A percentile compares a stretch with the other conserved stretches of the same genome.
Evolutionary conservation across 2,888 invertebrate species (phyloP).

Genomic region (Ormyrus rosae): DNA sequence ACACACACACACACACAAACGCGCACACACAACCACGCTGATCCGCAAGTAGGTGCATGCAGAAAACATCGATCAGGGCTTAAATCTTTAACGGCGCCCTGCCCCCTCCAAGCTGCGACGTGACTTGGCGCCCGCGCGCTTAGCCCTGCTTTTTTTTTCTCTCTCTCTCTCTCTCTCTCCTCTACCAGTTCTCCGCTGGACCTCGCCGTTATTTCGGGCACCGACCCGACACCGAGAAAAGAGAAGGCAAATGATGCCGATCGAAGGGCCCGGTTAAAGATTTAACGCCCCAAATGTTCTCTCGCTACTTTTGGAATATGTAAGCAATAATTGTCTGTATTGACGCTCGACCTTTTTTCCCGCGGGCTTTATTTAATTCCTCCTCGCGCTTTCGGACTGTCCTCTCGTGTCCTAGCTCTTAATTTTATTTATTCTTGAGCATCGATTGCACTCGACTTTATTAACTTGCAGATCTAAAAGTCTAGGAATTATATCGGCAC

Average conservation of each 20-base stretch:
- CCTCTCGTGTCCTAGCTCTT: too few species aligned
- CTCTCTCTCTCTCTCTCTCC: neutral
- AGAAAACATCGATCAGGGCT: neutral
- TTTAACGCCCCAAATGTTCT: neutral
- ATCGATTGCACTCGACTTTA: too few species aligned
- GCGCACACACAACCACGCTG: too few species aligned
- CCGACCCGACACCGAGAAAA: neutral
- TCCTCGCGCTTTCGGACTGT: too few species aligned
- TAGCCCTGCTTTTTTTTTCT: neutral
- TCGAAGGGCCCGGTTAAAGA: neutral
- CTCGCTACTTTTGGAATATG: neutral
- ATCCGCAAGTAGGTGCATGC: too few species aligned
- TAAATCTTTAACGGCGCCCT: slow-evolving; percentile 11
- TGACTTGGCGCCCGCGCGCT: neutral
- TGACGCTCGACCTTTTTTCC: slow-evolving; percentile 21
- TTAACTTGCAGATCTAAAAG: too few species aligned
- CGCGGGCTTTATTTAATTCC: too few species aligned
- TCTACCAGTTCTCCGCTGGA: too few species aligned
- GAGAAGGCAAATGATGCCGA: neutral
- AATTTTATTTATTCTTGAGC: too few species aligned
- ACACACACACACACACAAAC: too few species aligned
- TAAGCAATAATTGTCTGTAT: slow-evolving; percentile 2
- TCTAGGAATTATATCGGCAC: too few species aligned
- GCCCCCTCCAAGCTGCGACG: neutral
- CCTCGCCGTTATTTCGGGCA: neutral